Base-by-base conservation (phyloP, 1,140 invertebrate species). In the Platorchestia sp. region DNA sequence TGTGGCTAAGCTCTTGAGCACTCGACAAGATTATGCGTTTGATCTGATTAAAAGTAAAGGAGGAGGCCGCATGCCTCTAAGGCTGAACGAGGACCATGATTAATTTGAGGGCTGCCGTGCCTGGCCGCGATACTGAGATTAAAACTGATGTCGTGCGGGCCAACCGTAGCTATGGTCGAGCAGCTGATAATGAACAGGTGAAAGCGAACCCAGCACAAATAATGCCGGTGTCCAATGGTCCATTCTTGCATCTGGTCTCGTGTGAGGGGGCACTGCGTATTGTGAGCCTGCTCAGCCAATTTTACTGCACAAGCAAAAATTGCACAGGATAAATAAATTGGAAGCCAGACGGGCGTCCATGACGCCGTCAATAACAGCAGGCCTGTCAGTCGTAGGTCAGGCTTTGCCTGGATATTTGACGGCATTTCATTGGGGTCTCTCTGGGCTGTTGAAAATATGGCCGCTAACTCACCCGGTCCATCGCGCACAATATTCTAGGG, bases 11-110 rank as follows among this genome's bases (percentile, higher is more conserved):
- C 41, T 89, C 41, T 89, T 44, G 87, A 89, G 87, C 87, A 89
- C 87, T 89, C 87, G 87, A 41, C 87, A 89, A 89, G 87, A 89
- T 89, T 89, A 89, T 42, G 87, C 87, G 87, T 89, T 89, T 89
- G 87, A 89, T 89, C 87, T 44, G 87, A 89, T 89, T 42, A 89
- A 89, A 89, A 89, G 87, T 89, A 89, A 89, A 89, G 87, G 41
- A 43, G 87, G 87, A 89, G 27, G 41, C 87, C 87, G 87, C 41
- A 36, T 89, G 87, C 27, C 86, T 86, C 36, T 41, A 86, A 86
- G 47, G 86, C 86, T 14, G 43, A 89, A 41, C 6, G 87, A 5
- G 27, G 87, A 5, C 43, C 87, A 44, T 89, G 87, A 89, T 89
- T 89, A 89, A 89, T 89, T 89, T 89, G 36, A 41, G 43, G 87